Base-by-base conservation (phyloP, 2,113 vertebrate species). In the Pseudorectes ferrugineus region DNA sequence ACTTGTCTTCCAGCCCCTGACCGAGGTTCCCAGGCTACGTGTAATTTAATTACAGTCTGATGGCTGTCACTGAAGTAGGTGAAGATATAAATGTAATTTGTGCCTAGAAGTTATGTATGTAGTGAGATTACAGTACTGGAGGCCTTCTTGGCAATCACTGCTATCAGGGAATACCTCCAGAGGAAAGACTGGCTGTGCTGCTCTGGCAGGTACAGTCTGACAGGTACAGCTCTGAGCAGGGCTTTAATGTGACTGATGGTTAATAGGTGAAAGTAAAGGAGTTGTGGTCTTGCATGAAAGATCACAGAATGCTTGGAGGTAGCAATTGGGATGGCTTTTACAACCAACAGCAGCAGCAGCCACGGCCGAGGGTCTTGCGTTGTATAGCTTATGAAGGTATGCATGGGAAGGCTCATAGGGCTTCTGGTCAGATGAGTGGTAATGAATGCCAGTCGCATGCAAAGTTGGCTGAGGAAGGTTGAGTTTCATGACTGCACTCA, bases 301-400 rank as follows among this genome's bases (percentile, higher is more conserved):
- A 49, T 52, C 29, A 59, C n/a, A 35, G 29, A 65, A 31, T 31
- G 24, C 51, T 36, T 19, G 38, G 73, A 36, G 35, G 12, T 22
- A 25, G 23, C 46, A 42, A 5, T 4, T 68, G 46, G 40, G 9
- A 16, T 82, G 35, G 20, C 31, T 92, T 82, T 52, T 57, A 23
- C 42, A 54, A 19, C 36, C 36, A 14, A 3, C 12, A 68, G 42
- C 35, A 0, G 0, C 38, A 22, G 21, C n/a, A 33, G 21, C 28
- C 1, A 2, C 2, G 31, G 58, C 38, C 0, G 0, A 62, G 42
- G 24, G 45, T 24, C 78, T 83, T 62, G 14, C 6, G 6, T 65
- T 22, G 36, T 4, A 0, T 36, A 35, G 42, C 6, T 76, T 57
- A 5, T 35, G 21, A 42, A 42, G 2, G 1, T 66, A 42, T 6